A percentile compares a stretch with the other conserved stretches of the same genome.
These are phyloP conservation scores for Psococerastis gibbosa DNA, from an alignment of 2,888 invertebrate species.

Conservation along the genomic window DNA sequence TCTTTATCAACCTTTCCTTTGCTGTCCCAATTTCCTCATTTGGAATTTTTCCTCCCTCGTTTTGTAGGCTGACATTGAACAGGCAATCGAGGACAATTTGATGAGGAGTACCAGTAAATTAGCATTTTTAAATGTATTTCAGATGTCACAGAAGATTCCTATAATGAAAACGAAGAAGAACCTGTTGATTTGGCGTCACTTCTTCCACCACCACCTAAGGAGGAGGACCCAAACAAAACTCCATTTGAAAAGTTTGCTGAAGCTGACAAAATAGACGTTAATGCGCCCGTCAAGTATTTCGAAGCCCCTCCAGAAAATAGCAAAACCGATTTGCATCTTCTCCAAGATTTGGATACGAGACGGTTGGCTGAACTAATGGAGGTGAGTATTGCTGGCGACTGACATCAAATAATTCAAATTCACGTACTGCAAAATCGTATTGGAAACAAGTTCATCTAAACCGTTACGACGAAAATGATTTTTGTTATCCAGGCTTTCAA, in stretches of 20 bases:
- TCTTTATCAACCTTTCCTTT: no score
- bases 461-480: no score
- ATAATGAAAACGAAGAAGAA: constrained; percentile 13
- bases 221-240: background rate
- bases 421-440: no score
- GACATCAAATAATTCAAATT: background rate
- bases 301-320: background rate
- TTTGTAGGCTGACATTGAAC: no score
- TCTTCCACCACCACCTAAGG: background rate
- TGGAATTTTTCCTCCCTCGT: no score
- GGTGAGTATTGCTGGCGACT: constrained; percentile 5
- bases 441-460: no score
- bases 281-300: constrained; percentile 2
- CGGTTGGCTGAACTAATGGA: constrained; percentile 12
- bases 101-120: no score
- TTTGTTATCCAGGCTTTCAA: constrained; percentile 44
- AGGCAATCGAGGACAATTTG: background rate
- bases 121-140: no score
- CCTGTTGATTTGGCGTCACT: background rate
- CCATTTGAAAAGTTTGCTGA: background rate
- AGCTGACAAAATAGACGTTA: constrained; percentile 2
- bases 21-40: no score
- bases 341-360: constrained; percentile 4
- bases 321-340: background rate
- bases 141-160: constrained; percentile 3